Evolutionary conservation across 1,140 invertebrate species (phyloP), one percentile per base, ranked within the genome.

Genomic region (Lepeophtheirus salmonis): DNA sequence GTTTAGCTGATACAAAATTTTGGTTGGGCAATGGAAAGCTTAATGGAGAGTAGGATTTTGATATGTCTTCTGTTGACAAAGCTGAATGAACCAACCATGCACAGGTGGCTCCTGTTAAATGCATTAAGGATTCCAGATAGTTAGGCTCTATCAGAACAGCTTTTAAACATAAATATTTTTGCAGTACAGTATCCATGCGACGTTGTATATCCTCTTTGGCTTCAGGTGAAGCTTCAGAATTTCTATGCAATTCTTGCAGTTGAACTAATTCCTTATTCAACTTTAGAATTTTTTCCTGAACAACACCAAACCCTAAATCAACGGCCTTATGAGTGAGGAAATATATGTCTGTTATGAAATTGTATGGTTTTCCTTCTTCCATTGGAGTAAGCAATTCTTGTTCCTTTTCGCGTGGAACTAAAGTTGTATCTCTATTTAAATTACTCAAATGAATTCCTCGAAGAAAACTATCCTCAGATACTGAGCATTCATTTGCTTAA

Each of bases 261-360:
- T 82, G 79, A 48, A 77, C 78, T 59, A 94, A 72, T 63, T 89
- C 84, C 65, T 81, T 79, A 68, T 78, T 76, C 41, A 77, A 64
- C 53, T 72, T 71, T 18, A 22, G 16, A 14, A 63, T 14, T 41
- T 63, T 63, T 18, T 63, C 62, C 72, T 85, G 77, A 26, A 83
- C 78, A 16, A 87, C 82, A 51, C 83, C 77, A 66, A 85, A 83
- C 26, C 88, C 84, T 57, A 94, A 75, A 68, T 89, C 81, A 23
- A 94, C 75, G 56, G 84, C 80, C 66, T 83, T 81, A 67, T 96
- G 89, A 2, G 86, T 82, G 72, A 91, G 75, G 70, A 82, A 92
- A 71, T 94, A 95, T 67, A 84, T 84, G 69, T 92, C 86, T 0
- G 86, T 90, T 1, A 89, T 80, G 71, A 95, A 95, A 68, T 80